These are phyloP conservation scores for Nudaria mundana DNA, from an alignment of 2,888 invertebrate species.

Conservation along the genomic window DNA sequence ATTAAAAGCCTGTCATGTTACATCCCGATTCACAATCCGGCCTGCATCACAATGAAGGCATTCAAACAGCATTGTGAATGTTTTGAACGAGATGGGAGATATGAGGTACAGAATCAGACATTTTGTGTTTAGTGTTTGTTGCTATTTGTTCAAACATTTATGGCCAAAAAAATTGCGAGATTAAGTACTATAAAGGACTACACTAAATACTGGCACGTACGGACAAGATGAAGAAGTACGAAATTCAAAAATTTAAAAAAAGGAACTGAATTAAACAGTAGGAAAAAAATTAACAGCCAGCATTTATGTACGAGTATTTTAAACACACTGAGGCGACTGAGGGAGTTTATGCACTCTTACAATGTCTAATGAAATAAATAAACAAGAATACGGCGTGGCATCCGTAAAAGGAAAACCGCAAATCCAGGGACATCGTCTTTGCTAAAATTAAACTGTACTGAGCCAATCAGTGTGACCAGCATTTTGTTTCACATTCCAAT, in stretches of 20 bases:
- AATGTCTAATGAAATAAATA: slow-evolving; percentile 15
- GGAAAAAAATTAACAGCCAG: no score
- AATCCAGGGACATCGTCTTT: slow-evolving; percentile 34
- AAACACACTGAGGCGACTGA: no score
- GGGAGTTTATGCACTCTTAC: no score
- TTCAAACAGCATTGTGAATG: slow-evolving; percentile 33
- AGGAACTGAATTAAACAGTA: no score
- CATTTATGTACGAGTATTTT: no score
- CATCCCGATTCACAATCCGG: slow-evolving; percentile 26
- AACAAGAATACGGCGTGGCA: slow-evolving; percentile 23
- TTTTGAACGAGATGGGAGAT: slow-evolving; percentile 21
- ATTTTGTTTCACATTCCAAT: slow-evolving; percentile 29
- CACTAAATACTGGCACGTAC: no score
- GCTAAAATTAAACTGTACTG: slow-evolving; percentile 50
- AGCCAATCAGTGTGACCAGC: slow-evolving; percentile 45
- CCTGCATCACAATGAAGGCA: slow-evolving; percentile 46
- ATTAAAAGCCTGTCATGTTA: slow-evolving; percentile 23
- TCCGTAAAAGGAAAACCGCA: slow-evolving; percentile 44
- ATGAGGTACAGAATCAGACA: slow-evolving; percentile 17
- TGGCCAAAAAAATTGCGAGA: not conserved
- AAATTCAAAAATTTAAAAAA: no score
- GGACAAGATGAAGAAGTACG: no score
- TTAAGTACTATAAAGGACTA: not conserved
- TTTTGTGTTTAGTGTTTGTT: slow-evolving; percentile 17
- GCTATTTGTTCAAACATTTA: slow-evolving; percentile 3